Conservation (phyloP, 2,888 invertebrate species). For the Eucriotettix oculatus region DNA sequence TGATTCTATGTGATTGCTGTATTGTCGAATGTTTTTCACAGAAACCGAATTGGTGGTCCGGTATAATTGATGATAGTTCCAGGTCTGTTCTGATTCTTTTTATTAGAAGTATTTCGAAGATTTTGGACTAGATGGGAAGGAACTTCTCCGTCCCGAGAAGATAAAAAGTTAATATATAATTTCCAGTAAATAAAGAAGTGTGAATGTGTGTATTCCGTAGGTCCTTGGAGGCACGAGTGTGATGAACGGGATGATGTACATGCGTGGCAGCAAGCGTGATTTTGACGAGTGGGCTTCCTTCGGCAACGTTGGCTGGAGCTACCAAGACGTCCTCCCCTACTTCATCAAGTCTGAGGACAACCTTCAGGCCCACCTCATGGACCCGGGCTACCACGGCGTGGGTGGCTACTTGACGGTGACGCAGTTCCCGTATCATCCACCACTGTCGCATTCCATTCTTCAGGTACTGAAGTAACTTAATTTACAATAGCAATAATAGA, state of each 20-base stretch:
- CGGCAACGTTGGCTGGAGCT: slow-evolving; percentile 81
- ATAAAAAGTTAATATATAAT: too few species aligned
- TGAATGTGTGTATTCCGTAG: slow-evolving; percentile 23
- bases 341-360: slow-evolving; percentile 79
- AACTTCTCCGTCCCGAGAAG: too few species aligned
- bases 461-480: slow-evolving; percentile 32
- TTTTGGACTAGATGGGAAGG: too few species aligned
- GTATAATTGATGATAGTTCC: too few species aligned
- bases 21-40: too few species aligned
- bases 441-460: slow-evolving; percentile 58
- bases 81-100: too few species aligned
- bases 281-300: slow-evolving; percentile 75
- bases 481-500: too few species aligned
- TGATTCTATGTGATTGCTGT: too few species aligned
- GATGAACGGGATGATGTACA: slow-evolving; percentile 93
- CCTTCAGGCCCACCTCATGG: slow-evolving; percentile 48
- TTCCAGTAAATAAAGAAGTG: too few species aligned
- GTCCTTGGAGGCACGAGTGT: slow-evolving; percentile 84
- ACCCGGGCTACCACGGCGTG: slow-evolving; percentile 55
- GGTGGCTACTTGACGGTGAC: slow-evolving; percentile 65
- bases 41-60: too few species aligned
- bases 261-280: slow-evolving; percentile 72
- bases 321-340: slow-evolving; percentile 75
- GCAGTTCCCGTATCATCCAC: slow-evolving; percentile 75
- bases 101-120: too few species aligned